Percentiles rank a stretch among this genome's conserved stretches.
phyloP scores from a whole-genome alignment of 1,140 invertebrate species.

The Brachionus calyciflorus region DNA sequence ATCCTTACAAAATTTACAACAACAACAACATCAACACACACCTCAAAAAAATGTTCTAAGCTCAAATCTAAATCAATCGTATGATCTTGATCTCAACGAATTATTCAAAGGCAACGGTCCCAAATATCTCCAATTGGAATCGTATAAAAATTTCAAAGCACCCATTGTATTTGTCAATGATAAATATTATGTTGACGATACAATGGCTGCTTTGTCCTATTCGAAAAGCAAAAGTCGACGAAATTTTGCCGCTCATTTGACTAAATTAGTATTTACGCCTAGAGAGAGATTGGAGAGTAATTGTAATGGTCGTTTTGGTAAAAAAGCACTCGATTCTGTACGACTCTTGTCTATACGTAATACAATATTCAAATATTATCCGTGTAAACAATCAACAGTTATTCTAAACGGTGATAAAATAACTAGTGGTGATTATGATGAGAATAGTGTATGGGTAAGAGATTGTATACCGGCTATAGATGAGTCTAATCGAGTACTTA shows the following conservation, averaged over 20 bases:
- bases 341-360: slow-evolving; percentile 1
- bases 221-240: slow-evolving; percentile 29
- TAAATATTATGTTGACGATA: slow-evolving; percentile 12
- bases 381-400: slow-evolving; percentile 27
- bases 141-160: slow-evolving; percentile 4
- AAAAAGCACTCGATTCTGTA: slow-evolving; percentile 15
- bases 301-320: slow-evolving; percentile 27
- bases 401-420: slow-evolving; percentile 45
- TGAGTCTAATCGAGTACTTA: slow-evolving; percentile 5
- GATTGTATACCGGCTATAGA: slow-evolving; percentile 36
- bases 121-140: slow-evolving; percentile 16
- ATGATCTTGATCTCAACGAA: slow-evolving; percentile 14
- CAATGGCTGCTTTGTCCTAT: slow-evolving; percentile 26
- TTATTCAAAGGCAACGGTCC: slow-evolving; percentile 32
- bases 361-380: slow-evolving; percentile 41
- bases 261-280: slow-evolving; percentile 22
- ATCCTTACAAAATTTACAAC: neutral
- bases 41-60: neutral
- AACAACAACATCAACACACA: neutral
- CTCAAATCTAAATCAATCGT: neutral
- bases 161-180: neutral
- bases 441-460: slow-evolving; percentile 28
- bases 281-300: slow-evolving; percentile 27
- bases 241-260: slow-evolving; percentile 24
- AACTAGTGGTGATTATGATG: slow-evolving; percentile 25